Base-by-base conservation (phyloP, 2,888 invertebrate genomes). In the Aethes cnicana region DNA sequence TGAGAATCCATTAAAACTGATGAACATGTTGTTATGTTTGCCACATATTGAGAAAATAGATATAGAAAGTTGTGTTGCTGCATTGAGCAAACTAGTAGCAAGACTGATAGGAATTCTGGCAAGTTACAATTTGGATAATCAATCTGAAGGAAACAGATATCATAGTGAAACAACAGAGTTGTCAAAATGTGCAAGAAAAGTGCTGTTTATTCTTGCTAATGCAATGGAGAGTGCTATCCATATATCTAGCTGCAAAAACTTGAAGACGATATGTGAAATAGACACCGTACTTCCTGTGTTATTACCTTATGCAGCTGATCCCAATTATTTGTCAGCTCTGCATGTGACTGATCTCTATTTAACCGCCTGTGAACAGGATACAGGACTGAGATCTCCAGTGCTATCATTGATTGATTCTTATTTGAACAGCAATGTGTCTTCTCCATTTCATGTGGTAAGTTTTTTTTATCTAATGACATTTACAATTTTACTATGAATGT, bases 401-500 rank as follows among this genome's bases (percentile, higher is more conserved):
- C 74, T 92, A 44, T 65, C 79, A 50, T 66, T 91, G 57, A 69
- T 93, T 1, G 91, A 92, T 71, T 80, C 81, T 0, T 73, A 75
- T 57, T 72, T 95, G n/a, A 87, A 91, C 46, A 67, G 72, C 1
- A 94, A 95, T 72, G 86, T 96, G 1, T 90, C 91, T 16, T 94
- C 95, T 0, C 94, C 94, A 6, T 92, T 91, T 69, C 92, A 93
- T 62, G 90, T 93, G 77, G 93, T 94, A 80, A 87, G 90, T 18
- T n/a, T 39, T 20, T 35, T 11, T 17, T 8, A 12, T 11, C 12
- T 36, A 5, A 11, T 36, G 18, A 1, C 0, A 20, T 17, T 20
- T 2, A n/a, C n/a, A n/a, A n/a, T n/a, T 12, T 12, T 18, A 35
- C 16, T 9, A 35, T 5, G 14, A 14, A 6, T 30, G 2, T 2